phyloP scores from a whole-genome alignment of 2,888 invertebrate genomes.

The Synergus gifuensis region DNA sequence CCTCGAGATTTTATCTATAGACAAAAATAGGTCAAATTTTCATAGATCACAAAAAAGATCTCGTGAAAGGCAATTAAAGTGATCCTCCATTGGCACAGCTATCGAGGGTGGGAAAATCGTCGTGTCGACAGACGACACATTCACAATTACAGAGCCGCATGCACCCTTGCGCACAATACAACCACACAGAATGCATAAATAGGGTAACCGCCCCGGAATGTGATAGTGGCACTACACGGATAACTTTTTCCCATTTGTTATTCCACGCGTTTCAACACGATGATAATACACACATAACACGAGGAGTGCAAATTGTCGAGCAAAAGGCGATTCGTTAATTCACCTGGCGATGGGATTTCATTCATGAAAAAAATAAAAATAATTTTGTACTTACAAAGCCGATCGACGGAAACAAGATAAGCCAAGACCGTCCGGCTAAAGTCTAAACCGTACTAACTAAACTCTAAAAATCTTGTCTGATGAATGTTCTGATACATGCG shows the following conservation, averaged over 20 bases:
- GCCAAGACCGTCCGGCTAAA: conserved; percentile 59
- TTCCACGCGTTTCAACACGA: not conserved
- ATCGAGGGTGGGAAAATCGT: conserved; percentile 8
- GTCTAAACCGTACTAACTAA: conserved; percentile 62
- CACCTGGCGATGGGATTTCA: conserved; percentile 8
- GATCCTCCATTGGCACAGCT: not conserved
- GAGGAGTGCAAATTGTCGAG: no score
- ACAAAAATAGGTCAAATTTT: not conserved
- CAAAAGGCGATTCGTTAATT: not conserved
- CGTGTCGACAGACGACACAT: not conserved
- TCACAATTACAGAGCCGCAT: not conserved
- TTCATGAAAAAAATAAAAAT: conserved; percentile 39
- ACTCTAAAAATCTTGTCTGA: conserved; percentile 53
- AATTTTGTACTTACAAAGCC: conserved; percentile 55
- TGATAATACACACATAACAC: not conserved
- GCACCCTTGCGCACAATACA: not conserved
- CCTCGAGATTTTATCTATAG: no score
- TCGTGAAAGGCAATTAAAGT: not conserved
- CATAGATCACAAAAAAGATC: not conserved
- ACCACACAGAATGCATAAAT: not conserved
- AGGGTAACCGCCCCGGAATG: not conserved
- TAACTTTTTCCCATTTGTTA: not conserved
- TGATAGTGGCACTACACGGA: not conserved
- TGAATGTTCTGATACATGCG: conserved; percentile 59
- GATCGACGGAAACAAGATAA: conserved; percentile 51